phyloP scores from a whole-genome alignment of 2,113 vertebrate genomes.

The Bubo scandiacus region DNA sequence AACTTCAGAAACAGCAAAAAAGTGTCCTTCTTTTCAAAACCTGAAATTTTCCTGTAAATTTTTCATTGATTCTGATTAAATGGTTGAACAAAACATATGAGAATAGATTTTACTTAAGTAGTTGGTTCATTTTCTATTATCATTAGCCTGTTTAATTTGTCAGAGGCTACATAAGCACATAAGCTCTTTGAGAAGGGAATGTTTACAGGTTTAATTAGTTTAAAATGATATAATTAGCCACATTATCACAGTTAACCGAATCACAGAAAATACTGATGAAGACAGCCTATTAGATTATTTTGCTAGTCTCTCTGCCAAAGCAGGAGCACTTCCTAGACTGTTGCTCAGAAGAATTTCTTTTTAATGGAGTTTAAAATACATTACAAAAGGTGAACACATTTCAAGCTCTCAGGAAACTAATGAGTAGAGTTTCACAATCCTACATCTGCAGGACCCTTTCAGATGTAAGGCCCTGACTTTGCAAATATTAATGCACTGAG shows the following conservation, averaged over 20 bases:
- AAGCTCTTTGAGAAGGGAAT: neutral
- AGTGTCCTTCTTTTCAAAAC: neutral
- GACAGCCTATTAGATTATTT: constrained; percentile 2
- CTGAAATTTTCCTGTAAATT: neutral
- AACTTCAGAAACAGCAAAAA: neutral
- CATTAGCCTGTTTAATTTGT: constrained; percentile 3
- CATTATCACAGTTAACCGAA: constrained; percentile 27
- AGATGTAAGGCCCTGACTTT: neutral
- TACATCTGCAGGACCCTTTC: neutral
- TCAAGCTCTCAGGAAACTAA: neutral
- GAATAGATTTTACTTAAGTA: neutral
- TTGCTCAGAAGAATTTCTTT: neutral
- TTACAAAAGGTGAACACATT: neutral
- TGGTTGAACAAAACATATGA: neutral
- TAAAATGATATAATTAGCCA: constrained; percentile 25
- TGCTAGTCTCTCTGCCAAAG: neutral
- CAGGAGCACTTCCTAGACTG: neutral
- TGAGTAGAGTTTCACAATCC: neutral
- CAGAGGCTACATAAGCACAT: neutral
- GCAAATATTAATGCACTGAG: neutral
- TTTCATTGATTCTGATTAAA: neutral
- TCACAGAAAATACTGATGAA: constrained; percentile 18
- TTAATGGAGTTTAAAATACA: neutral
- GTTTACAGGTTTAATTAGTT: constrained; percentile 46
- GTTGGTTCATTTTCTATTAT: neutral